Conservation (phyloP, 2,113 vertebrate species). For the Chloropsis hardwickii region DNA sequence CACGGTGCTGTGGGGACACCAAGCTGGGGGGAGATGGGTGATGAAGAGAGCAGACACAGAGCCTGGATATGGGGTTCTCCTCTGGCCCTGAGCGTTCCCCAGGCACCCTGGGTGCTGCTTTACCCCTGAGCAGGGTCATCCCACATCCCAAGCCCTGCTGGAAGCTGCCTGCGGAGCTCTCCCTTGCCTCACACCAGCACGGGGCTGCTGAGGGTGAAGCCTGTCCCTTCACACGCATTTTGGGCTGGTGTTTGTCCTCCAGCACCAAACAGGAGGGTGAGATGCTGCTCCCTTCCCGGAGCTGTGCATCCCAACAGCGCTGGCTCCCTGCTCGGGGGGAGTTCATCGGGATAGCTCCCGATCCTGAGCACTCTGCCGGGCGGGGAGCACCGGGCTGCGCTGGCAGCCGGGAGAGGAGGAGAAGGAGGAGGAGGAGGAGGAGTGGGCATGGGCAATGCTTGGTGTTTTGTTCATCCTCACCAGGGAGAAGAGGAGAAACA, state of each 20-base stretch:
- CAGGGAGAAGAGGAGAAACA: slow-evolving; percentile 14
- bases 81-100: not conserved
- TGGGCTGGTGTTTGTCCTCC: not conserved
- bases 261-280: not conserved
- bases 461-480: slow-evolving; percentile 1
- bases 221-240: fast-evolving
- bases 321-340: not conserved
- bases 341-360: fast-evolving
- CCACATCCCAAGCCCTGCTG: not conserved
- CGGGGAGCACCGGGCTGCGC: not conserved
- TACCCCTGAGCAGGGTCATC: not conserved
- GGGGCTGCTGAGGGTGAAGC: not conserved
- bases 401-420: not conserved
- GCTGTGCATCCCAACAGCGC: not conserved
- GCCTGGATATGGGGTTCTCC: not conserved
- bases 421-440: not conserved
- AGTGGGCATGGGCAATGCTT: not conserved
- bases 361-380: not conserved
- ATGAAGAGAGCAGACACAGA: not conserved
- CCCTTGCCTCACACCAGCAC: not conserved
- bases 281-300: not conserved
- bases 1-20: not conserved
- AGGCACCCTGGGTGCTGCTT: not conserved
- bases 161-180: not conserved
- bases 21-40: not conserved